Conservation (phyloP, 2,113 vertebrate genomes). For the Danio rerio region DNA sequence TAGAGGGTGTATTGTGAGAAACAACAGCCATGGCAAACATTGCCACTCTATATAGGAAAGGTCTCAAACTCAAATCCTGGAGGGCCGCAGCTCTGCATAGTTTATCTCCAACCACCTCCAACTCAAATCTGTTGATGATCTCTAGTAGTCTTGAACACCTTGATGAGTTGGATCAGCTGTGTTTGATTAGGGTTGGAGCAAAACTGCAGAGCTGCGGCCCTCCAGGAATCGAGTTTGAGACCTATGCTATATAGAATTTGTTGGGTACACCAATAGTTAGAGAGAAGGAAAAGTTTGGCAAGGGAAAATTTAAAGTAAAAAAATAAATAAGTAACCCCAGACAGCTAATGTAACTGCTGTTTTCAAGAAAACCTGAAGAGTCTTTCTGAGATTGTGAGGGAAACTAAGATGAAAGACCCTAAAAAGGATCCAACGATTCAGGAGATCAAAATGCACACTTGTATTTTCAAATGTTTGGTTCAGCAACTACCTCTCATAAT, state of each 20-base stretch:
- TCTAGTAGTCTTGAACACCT: too few species aligned
- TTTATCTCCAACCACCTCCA: too few species aligned
- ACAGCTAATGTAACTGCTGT: not conserved
- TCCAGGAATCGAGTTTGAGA: too few species aligned
- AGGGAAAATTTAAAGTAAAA: not conserved
- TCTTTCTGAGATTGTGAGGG: not conserved
- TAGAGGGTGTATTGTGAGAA: not conserved
- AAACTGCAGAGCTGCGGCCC: too few species aligned
- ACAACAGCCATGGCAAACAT: not conserved
- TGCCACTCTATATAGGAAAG: not conserved
- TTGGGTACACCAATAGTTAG: not conserved
- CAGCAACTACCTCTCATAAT: conserved; percentile 38
- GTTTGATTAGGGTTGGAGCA: too few species aligned
- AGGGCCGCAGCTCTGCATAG: too few species aligned
- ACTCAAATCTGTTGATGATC: too few species aligned
- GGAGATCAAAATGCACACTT: not conserved
- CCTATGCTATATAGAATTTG: not conserved
- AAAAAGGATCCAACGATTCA: conserved; percentile 2
- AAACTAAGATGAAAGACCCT: not conserved
- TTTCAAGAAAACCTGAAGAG: not conserved
- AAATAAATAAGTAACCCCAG: not conserved
- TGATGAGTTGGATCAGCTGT: too few species aligned
- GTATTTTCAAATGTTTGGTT: conserved; percentile 4
- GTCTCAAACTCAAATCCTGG: too few species aligned
- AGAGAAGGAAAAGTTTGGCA: not conserved